Base-by-base conservation (phyloP, 2,113 vertebrate genomes). In the Indri indri region DNA sequence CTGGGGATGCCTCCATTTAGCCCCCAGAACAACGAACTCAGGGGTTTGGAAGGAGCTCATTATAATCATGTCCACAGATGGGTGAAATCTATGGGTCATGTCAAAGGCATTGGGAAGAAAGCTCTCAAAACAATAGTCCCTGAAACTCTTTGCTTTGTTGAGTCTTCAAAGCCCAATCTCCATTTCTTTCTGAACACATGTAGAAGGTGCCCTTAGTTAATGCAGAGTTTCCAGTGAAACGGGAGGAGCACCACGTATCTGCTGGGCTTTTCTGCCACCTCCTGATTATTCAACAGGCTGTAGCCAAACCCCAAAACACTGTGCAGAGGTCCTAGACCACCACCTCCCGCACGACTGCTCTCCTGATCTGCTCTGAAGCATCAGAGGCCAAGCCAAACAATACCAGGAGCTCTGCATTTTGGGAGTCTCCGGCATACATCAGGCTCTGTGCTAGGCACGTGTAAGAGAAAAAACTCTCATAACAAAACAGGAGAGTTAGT, bases 11-110 rank as follows among this genome's bases (percentile, higher is more conserved):
- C 92, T 97, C 95, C 89, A 71, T 97, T 95, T 97, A 82, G 83
- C 91, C 88, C 91, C 73, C 84, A 87, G 93, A 97, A 97, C 34
- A 94, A 90, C 85, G 89, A 95, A 90, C 80, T 84, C 45, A 68
- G 71, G 61, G 70, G 5, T 52, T 96, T 95, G 71, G 66, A 97
- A 94, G 61, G 34, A 91, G 86, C 18, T 97, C 82, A 77, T 86
- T 79, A 80, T 45, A 88, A 52, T 93, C 59, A 82, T 81, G 32
- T 88, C 86, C n/a, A 83, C 5, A n/a, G 59, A 66, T 92, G 71
- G 87, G 92, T 90, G 71, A 96, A 92, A 97, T 89, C 93, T 76
- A 84, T 61, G 66, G 79, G 63, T 82, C 85, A 91, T 14, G 79
- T 87, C 82, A 90, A 73, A 88, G 12, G 23, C 52, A 76, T 71